Evolutionary conservation across 2,797 vertebrate genomes (phyloP).

Genomic region (Pagetopsis macropterus): DNA sequence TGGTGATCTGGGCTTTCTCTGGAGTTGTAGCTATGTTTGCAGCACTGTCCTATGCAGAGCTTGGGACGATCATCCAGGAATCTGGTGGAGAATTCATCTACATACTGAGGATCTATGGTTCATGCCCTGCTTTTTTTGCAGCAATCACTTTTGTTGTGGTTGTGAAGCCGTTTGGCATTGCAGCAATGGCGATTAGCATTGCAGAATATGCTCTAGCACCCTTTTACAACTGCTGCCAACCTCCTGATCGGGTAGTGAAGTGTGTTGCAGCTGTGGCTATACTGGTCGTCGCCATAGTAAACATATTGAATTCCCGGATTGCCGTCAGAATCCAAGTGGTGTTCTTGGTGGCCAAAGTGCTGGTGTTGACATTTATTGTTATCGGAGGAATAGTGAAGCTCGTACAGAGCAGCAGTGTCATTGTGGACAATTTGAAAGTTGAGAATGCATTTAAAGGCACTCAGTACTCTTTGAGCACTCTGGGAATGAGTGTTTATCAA

Average conservation of each 20-base stretch:
- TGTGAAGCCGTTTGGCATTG: slow-evolving; percentile 75
- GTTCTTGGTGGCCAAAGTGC: slow-evolving; percentile 84
- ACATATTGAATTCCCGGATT: slow-evolving; percentile 81
- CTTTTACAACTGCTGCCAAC: slow-evolving; percentile 81
- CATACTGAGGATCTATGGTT: slow-evolving; percentile 85
- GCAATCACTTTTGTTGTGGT: slow-evolving; percentile 81
- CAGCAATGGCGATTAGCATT: slow-evolving; percentile 81
- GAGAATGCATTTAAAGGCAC: slow-evolving; percentile 83
- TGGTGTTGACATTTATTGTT: slow-evolving; percentile 81
- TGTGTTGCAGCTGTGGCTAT: slow-evolving; percentile 78
- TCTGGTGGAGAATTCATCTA: slow-evolving; percentile 90
- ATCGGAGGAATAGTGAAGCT: slow-evolving; percentile 78
- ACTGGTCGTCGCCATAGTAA: slow-evolving; percentile 78
- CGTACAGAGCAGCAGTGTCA: slow-evolving; percentile 53
- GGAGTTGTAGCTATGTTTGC: slow-evolving; percentile 82
- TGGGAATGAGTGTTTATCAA: slow-evolving; percentile 87
- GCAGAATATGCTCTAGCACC: slow-evolving; percentile 79
- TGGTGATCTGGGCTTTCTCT: slow-evolving; percentile 85
- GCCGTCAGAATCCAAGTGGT: slow-evolving; percentile 82
- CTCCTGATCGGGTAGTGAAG: slow-evolving; percentile 71
- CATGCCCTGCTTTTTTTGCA: slow-evolving; percentile 86
- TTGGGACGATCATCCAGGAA: slow-evolving; percentile 86
- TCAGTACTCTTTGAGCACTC: slow-evolving; percentile 50
- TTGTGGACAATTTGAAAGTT: slow-evolving; percentile 70
- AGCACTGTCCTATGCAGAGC: slow-evolving; percentile 84